Base-by-base conservation (phyloP, 2,888 invertebrate species). In the Hyposoter didymator region DNA sequence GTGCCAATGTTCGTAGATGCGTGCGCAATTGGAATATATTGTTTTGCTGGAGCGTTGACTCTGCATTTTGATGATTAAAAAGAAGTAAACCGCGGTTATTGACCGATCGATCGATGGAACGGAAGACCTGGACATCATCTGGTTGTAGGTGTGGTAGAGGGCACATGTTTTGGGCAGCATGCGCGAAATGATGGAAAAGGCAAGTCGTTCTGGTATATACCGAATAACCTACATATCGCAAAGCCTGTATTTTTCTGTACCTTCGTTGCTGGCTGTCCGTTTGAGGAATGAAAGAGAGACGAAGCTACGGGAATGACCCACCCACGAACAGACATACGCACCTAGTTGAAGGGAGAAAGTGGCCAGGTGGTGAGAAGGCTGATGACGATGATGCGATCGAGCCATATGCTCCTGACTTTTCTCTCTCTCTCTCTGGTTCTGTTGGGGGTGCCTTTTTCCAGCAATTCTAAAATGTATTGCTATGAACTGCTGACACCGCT, bases 371-470 rank as follows among this genome's bases (percentile, higher is more conserved):
- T 87, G 87, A 72, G 79, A 59, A 28, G 75, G 79, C 81, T 39
- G 73, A 81, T 72, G 79, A 67, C 78, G 90, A 88, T 90, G 91
- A 91, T 90, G 90, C 91, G 93, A 93, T 93, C 92, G 92, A 89
- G 89, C 93, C 93, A 93, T 93, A 93, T 93, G 93, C 90, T 90
- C 88, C 89, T 62, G 64, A 59, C 89, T 89, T 90, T 90, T 91
- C 90, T 89, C 32, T 76, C 49, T 78, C 49, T 67, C 35, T 52
- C 64, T 17, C 76, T 72, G 78, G 62, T 75, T 76, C 49, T 43
- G 28, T 52, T 35, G 70, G 75, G 88, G 90, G 90, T 91, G 90
- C 90, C 82, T 67, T 22, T 70, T 66, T 82, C 76, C 43, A 84
- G 32, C 72, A 43, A 78, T 45, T 76, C 84, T 28, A 76, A 80